A percentile compares a stretch with the other conserved stretches of the same genome.
These are phyloP conservation scores for Heliconius himera DNA, from an alignment of 1,140 invertebrate species.

Conservation along the genomic window DNA sequence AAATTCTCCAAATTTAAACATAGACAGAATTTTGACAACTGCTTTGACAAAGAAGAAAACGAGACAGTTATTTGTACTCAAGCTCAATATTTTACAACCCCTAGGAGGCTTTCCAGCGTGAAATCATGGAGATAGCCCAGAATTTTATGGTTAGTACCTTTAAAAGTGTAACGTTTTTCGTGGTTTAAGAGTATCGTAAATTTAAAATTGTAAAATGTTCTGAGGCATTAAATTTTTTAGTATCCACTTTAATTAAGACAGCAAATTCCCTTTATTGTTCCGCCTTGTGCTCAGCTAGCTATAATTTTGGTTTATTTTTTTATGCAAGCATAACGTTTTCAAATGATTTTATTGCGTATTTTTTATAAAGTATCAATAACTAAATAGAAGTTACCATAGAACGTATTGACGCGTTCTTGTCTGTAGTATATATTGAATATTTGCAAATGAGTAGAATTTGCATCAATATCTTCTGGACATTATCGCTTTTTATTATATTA, in stretches of 20 bases:
- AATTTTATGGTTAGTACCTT: conserved; percentile 69
- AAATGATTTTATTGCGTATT: background rate
- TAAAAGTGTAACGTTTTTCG: conserved; percentile 34
- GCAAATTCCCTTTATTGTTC: conserved; percentile 4
- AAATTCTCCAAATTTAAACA: background rate
- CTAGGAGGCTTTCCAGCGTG: conserved; percentile 35
- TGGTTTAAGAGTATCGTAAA: conserved; percentile 46
- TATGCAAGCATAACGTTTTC: background rate
- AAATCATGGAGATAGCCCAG: conserved; percentile 69
- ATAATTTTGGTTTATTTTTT: background rate
- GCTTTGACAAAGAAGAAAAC: conserved; percentile 23
- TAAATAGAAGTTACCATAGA: no score
- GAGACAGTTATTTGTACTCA: conserved; percentile 14
- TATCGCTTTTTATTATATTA: no score
- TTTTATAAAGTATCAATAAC: background rate
- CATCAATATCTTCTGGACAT: no score
- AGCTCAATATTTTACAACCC: conserved; percentile 26
- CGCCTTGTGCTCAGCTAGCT: background rate
- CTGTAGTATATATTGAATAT: no score
- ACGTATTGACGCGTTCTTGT: no score
- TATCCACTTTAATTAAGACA: conserved; percentile 39
- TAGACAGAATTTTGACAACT: conserved; percentile 12
- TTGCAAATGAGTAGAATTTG: no score
- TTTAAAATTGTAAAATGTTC: conserved; percentile 44
- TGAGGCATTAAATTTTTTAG: conserved; percentile 35